Evolutionary conservation across 2,797 vertebrate genomes (phyloP).

Genomic region (Pseudocheirus occidentalis): DNA sequence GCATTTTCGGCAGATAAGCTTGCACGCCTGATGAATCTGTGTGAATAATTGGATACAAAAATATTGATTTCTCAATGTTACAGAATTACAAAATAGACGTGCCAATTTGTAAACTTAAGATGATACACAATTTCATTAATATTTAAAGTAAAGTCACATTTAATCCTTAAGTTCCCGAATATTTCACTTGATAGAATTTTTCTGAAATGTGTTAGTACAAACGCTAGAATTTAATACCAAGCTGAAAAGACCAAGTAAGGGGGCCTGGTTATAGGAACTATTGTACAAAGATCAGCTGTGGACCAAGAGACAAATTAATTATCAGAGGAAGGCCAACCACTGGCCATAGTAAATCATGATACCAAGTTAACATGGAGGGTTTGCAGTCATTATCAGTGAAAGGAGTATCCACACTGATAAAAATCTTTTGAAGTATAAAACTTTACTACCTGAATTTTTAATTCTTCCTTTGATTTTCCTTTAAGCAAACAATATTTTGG

Average conservation of each 20-base stretch:
- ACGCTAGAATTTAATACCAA: neutral
- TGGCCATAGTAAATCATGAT: neutral
- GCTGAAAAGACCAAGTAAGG: neutral
- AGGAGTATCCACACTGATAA: neutral
- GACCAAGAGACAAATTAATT: neutral
- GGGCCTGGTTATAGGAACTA: neutral
- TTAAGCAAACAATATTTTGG: conserved; percentile 53
- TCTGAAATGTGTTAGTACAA: conserved; percentile 27
- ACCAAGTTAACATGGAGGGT: neutral
- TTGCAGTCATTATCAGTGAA: neutral
- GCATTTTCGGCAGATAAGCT: conserved; percentile 97
- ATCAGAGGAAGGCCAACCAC: neutral
- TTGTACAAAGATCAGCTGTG: neutral
- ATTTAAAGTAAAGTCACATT: conserved; percentile 35
- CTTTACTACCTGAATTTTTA: neutral
- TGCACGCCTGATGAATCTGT: conserved; percentile 98
- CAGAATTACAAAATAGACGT: neutral
- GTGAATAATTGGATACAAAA: neutral
- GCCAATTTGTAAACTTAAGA: conserved; percentile 48
- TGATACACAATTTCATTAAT: conserved; percentile 39
- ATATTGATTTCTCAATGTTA: neutral
- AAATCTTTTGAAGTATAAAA: neutral
- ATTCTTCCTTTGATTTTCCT: neutral
- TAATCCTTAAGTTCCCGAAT: conserved; percentile 16
- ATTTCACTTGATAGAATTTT: conserved; percentile 18